phyloP scores from a whole-genome alignment of 1,140 invertebrate genomes.

The Meloidogyne floridensis region DNA sequence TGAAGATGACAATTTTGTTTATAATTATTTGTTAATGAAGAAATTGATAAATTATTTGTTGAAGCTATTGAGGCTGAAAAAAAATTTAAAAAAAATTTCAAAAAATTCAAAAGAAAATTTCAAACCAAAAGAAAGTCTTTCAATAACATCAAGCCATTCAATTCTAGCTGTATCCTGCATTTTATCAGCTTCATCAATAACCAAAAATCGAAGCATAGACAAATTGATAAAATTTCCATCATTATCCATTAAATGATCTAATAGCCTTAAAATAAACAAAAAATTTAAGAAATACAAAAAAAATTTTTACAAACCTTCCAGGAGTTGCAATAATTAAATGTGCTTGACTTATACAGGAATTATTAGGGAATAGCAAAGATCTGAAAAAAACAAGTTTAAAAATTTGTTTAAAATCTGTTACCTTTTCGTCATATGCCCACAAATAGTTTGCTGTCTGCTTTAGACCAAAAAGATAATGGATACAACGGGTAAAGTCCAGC shows the following conservation, averaged over 20 bases:
- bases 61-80: constrained; percentile 16
- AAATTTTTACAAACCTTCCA: constrained; percentile 19
- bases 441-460: too few species aligned
- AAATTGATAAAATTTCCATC: constrained; percentile 36
- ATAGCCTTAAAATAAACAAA: constrained; percentile 14
- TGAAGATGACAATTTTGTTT: constrained; percentile 71
- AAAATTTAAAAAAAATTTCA: too few species aligned
- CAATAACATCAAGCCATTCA: constrained; percentile 51
- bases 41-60: constrained; percentile 29
- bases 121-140: constrained; percentile 17
- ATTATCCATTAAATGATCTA: constrained; percentile 51
- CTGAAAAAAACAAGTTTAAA: background rate
- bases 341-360: constrained; percentile 21
- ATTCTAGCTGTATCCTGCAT: constrained; percentile 45
- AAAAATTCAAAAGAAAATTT: too few species aligned
- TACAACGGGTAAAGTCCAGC: too few species aligned
- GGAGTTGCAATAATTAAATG: constrained; percentile 52
- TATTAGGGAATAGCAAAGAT: constrained; percentile 32
- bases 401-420: too few species aligned
- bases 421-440: too few species aligned
- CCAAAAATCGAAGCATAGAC: constrained; percentile 43
- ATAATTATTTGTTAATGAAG: constrained; percentile 23
- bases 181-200: constrained; percentile 53
- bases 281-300: background rate
- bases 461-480: too few species aligned